Evolutionary conservation across 1,140 invertebrate species (phyloP).

Genomic region (Drosophila azteca): DNA sequence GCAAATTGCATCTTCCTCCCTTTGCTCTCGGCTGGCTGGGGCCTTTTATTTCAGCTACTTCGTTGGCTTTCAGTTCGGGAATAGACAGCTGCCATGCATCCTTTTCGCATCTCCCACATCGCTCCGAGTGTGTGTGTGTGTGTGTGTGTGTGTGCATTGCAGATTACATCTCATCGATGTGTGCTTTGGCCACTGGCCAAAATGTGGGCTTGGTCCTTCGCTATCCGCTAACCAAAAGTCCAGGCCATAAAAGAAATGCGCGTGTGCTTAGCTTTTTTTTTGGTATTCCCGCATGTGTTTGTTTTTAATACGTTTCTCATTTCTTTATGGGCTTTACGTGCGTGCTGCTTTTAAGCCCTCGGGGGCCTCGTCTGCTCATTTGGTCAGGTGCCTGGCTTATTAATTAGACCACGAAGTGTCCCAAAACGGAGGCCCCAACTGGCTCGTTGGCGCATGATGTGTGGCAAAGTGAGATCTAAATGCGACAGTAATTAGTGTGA

Average conservation of each 20-base stretch:
- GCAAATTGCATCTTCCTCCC: slow-evolving; percentile 69
- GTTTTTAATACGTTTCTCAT: slow-evolving; percentile 71
- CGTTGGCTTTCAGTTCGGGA: slow-evolving; percentile 45
- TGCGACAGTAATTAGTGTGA: slow-evolving; percentile 8
- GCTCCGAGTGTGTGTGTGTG: neutral
- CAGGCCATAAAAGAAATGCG: slow-evolving; percentile 43
- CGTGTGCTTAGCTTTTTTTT: slow-evolving; percentile 54
- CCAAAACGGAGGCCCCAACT: slow-evolving; percentile 25
- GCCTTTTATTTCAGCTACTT: slow-evolving; percentile 18
- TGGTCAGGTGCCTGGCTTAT: slow-evolving; percentile 55
- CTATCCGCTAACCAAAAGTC: slow-evolving; percentile 16
- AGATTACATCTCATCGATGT: slow-evolving; percentile 66
- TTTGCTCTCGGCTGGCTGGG: slow-evolving; percentile 1
- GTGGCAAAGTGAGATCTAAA: neutral
- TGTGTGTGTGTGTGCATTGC: slow-evolving; percentile 21
- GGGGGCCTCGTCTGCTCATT: slow-evolving; percentile 27
- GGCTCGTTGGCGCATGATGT: slow-evolving; percentile 1
- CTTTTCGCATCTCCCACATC: neutral
- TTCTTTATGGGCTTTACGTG: slow-evolving; percentile 74
- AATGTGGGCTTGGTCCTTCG: slow-evolving; percentile 25
- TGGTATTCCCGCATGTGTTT: slow-evolving; percentile 20
- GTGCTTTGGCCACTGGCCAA: slow-evolving; percentile 62
- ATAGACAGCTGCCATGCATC: slow-evolving; percentile 41
- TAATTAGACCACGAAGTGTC: slow-evolving; percentile 61
- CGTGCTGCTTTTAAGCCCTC: slow-evolving; percentile 13